Base-by-base conservation (phyloP, 2,113 vertebrate species). In the Lonchura striata region DNA sequence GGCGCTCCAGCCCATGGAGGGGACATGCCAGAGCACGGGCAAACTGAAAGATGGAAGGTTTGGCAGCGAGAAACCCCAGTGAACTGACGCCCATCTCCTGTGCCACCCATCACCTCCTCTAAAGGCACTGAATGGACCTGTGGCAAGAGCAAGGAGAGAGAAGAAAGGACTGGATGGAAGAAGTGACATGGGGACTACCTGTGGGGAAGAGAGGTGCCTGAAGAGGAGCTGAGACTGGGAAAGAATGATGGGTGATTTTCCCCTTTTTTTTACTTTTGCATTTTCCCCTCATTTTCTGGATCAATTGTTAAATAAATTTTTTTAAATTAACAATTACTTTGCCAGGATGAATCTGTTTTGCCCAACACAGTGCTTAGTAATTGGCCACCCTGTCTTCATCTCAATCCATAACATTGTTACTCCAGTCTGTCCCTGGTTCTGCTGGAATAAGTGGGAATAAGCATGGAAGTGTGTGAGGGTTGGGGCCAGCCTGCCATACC, bases 181-280 rank as follows among this genome's bases (percentile, higher is more conserved):
- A 28, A 66, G 8, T 21, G n/a, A n/a, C 10, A 3, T 5, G 20
- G 35, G 39, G 22, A 54, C 9, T 17, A 52, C 6, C 22, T 54
- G 16, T 31, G 30, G 5, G 17, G 20, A 47, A 19, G 13, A 84
- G 53, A 64, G 12, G 25, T n/a, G 15, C 13, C 54, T 64, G 44
- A 60, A 42, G 20, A 37, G 30, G 31, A 63, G 24, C 7, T 56
- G 42, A 77, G 24, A 12, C 30, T 60, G 41, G 23, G n/a, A 91
- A 42, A 65, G 13, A 17, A 37, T 9, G 33, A 75, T 0, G 19
- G 7, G 1, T 18, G 0, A 2, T 56, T 37, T 74, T 47, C 4
- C 0, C 0, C 5, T 44, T 17, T 2, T 2, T 35, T 17, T 13
- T 35, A 21, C 13, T 78, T 75, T 56, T 86, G 3, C 11, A 15